phyloP scores from a whole-genome alignment of 2,113 vertebrate genomes.

The Gallinago paraguaiae region DNA sequence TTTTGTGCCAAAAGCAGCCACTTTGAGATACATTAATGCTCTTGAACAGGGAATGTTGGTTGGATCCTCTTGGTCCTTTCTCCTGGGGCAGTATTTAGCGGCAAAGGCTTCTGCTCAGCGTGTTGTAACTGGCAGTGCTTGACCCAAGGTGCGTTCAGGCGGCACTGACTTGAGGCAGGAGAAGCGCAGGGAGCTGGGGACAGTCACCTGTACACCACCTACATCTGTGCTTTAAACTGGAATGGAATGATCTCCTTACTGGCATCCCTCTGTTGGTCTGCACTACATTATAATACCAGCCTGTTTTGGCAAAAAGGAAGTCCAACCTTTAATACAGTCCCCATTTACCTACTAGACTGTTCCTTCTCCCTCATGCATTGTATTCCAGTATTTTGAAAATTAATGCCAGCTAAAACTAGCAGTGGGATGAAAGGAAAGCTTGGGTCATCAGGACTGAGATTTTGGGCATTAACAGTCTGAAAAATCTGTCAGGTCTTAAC shows the following conservation, averaged over 20 bases:
- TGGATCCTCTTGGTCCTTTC: background rate
- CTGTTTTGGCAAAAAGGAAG: background rate
- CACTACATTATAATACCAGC: accelerated
- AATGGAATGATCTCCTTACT: accelerated
- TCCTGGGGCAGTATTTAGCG: background rate
- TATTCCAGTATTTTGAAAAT: background rate
- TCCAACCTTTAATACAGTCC: background rate
- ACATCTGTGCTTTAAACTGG: background rate
- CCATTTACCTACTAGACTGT: accelerated
- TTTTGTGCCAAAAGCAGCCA: background rate
- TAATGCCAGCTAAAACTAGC: background rate
- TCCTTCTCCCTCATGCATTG: background rate
- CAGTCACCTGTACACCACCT: background rate
- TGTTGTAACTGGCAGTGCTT: background rate
- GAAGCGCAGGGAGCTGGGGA: background rate
- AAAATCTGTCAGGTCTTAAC: background rate
- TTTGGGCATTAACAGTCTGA: background rate
- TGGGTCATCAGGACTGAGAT: background rate
- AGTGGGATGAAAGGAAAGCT: background rate
- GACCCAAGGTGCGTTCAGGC: accelerated
- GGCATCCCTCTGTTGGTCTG: background rate
- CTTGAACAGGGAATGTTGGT: accelerated
- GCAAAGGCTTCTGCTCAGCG: background rate
- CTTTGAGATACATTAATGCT: background rate
- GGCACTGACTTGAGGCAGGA: background rate